Conservation (phyloP, 2,888 invertebrate species). For the Dolichomitus sp. region DNA sequence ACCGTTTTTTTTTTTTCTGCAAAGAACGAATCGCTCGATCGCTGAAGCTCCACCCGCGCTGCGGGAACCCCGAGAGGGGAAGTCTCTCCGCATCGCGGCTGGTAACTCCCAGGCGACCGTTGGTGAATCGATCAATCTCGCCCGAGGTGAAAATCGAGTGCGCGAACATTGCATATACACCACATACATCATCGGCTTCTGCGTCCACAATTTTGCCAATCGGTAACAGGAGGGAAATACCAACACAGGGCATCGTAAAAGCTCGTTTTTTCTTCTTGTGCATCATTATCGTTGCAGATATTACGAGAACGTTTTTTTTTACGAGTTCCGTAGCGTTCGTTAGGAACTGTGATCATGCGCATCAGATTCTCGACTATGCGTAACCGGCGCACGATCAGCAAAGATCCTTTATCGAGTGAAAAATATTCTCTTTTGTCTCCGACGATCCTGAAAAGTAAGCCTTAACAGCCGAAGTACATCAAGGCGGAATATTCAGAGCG, state of each 20-base stretch:
- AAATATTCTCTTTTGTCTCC: not conserved
- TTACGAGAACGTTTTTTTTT: not conserved
- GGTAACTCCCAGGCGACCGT: conserved; percentile 61
- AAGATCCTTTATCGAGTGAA: conserved; percentile 28
- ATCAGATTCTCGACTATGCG: not conserved
- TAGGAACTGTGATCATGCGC: conserved; percentile 49
- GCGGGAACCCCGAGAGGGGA: not conserved
- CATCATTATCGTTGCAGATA: not conserved
- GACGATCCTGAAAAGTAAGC: not conserved
- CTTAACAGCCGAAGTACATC: not conserved
- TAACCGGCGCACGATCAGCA: not conserved
- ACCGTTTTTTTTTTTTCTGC: not conserved
- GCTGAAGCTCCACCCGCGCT: conserved; percentile 27
- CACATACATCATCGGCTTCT: not conserved
- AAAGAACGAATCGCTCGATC: conserved; percentile 25
- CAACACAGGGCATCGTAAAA: not conserved
- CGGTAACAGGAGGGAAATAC: not conserved
- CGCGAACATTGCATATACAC: conserved; percentile 29
- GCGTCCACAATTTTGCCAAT: not conserved
- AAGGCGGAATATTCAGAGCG: not conserved
- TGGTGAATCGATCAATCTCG: conserved; percentile 70
- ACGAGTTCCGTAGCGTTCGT: conserved; percentile 8
- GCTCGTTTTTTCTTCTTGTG: not conserved
- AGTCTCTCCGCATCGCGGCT: conserved; percentile 30
- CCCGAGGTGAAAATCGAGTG: conserved; percentile 60